A percentile compares a stretch with the other conserved stretches of the same genome.
Conservation (phyloP, 2,888 invertebrate species). For the Odontocolon sp. region DNA sequence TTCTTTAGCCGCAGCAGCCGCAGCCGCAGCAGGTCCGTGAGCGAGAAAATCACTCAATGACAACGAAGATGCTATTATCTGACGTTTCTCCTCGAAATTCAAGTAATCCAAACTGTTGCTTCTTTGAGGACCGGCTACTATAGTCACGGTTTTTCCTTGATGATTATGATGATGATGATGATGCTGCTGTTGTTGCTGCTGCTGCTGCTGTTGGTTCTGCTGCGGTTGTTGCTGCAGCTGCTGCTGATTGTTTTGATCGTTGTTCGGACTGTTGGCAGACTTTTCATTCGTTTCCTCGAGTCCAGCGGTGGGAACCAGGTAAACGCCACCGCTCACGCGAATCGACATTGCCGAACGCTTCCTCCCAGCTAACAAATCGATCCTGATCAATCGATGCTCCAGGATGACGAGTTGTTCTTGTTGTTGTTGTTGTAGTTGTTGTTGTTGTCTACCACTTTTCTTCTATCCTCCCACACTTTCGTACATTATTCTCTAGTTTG, state of each 20-base stretch:
- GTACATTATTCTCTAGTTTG: not conserved
- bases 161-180: conserved; percentile 63
- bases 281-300: conserved; percentile 64
- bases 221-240: conserved; percentile 33
- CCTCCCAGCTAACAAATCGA: conserved; percentile 47
- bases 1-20: conserved; percentile 81
- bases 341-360: conserved; percentile 75
- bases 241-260: conserved; percentile 55
- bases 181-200: conserved; percentile 66
- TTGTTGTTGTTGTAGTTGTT: not conserved
- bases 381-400: conserved; percentile 51
- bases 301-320: conserved; percentile 75
- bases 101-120: conserved; percentile 94
- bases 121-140: conserved; percentile 85
- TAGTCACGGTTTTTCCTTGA: conserved; percentile 84
- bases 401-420: not conserved
- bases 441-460: not conserved
- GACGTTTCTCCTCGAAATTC: conserved; percentile 95
- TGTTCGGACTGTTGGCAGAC: conserved; percentile 60
- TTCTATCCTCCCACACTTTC: not conserved
- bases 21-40: conserved; percentile 85
- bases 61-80: conserved; percentile 93
- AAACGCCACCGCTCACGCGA: conserved; percentile 79
- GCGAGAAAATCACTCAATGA: conserved; percentile 93
- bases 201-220: conserved; percentile 51